Percentiles rank a stretch among this genome's conserved stretches.
These are phyloP conservation scores for Pelosia muscerda DNA, from an alignment of 2,888 invertebrate genomes.

Conservation along the genomic window DNA sequence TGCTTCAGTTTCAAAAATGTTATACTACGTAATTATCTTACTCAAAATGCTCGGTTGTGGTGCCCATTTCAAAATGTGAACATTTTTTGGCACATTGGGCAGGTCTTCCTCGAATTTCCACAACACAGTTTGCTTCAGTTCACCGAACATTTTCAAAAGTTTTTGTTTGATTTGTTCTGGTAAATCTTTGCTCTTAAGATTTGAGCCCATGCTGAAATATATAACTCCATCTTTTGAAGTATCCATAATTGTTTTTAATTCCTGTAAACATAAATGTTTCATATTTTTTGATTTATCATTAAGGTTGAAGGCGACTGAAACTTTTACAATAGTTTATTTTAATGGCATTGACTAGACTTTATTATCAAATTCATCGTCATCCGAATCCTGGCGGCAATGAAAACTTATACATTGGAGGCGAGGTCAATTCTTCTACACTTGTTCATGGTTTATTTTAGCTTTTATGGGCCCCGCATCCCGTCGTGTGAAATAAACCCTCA, in stretches of 20 bases:
- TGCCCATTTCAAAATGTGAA: slow-evolving; percentile 74
- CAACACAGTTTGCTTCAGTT: slow-evolving; percentile 74
- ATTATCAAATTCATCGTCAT: no score
- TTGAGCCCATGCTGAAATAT: slow-evolving; percentile 75
- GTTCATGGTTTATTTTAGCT: no score
- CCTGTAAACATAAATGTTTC: slow-evolving; percentile 46
- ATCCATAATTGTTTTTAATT: slow-evolving; percentile 66
- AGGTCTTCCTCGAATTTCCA: slow-evolving; percentile 77
- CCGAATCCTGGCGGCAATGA: no score
- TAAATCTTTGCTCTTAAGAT: slow-evolving; percentile 62
- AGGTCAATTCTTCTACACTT: no score
- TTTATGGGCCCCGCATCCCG: no score
- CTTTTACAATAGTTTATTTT: no score
- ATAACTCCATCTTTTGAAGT: slow-evolving; percentile 68
- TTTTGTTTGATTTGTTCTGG: slow-evolving; percentile 53
- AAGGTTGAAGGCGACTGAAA: no score
- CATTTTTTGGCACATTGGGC: slow-evolving; percentile 68
- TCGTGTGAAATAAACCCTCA: no score
- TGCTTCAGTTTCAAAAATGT: background rate
- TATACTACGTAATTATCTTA: slow-evolving; percentile 31
- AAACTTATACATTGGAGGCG: no score
- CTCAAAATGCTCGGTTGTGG: slow-evolving; percentile 64
- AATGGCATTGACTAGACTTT: no score
- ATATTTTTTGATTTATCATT: background rate
- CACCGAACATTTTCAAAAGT: slow-evolving; percentile 67